Percentiles rank a stretch among this genome's conserved stretches.
These are phyloP conservation scores for Oreochromis tanganicae DNA, from an alignment of 2,113 vertebrate species.

Conservation along the genomic window DNA sequence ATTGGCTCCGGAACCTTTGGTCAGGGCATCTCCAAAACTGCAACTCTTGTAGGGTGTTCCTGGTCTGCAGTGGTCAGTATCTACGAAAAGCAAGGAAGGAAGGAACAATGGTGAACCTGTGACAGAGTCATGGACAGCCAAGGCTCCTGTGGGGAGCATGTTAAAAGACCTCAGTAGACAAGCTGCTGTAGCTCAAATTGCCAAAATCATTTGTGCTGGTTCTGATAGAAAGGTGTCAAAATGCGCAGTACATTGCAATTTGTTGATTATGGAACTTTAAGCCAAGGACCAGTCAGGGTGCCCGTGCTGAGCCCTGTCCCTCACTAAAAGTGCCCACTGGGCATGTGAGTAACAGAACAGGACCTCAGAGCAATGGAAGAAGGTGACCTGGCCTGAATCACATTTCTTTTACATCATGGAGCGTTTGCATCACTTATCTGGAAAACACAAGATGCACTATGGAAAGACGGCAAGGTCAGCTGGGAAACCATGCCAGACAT, in stretches of 20 bases:
- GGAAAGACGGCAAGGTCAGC: not conserved
- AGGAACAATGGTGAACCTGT: too few species aligned
- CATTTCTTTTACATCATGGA: not conserved
- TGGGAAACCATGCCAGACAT: not conserved
- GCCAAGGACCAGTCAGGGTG: not conserved
- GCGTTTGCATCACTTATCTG: not conserved
- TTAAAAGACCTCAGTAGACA: too few species aligned
- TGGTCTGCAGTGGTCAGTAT: too few species aligned
- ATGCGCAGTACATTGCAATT: not conserved
- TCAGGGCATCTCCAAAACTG: not conserved
- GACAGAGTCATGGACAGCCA: too few species aligned
- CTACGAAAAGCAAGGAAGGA: too few species aligned
- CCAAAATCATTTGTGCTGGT: not conserved
- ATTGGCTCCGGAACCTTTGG: not conserved
- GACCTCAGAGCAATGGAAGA: not conserved
- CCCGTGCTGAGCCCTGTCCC: not conserved
- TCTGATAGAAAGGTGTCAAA: not conserved
- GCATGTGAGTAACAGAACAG: not conserved
- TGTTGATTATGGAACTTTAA: not conserved
- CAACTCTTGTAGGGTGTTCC: too few species aligned
- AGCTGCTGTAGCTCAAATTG: not conserved
- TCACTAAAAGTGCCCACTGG: not conserved
- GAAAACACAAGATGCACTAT: not conserved
- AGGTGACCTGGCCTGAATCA: not conserved
- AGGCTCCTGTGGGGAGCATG: too few species aligned